Percentiles rank a stretch among this genome's conserved stretches.
Evolutionary conservation across 1,140 invertebrate species (phyloP).

Genomic region (Maniola jurtina): DNA sequence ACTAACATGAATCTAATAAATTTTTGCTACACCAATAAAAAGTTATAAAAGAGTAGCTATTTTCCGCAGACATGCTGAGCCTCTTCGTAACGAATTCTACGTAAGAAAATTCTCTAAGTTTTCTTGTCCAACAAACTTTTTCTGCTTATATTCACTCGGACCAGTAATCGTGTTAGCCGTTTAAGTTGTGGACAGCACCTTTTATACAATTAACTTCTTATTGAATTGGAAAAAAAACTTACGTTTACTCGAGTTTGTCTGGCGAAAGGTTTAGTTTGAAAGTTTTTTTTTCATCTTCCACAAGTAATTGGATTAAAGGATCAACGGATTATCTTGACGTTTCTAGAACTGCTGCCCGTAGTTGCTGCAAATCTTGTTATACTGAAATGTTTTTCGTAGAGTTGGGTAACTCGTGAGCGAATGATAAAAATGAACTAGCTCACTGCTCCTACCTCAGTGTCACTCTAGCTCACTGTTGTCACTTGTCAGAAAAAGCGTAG

Average conservation of each 20-base stretch:
- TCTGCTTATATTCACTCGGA: slow-evolving; percentile 58
- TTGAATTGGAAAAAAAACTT: slow-evolving; percentile 58
- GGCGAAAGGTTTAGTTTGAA: slow-evolving; percentile 29
- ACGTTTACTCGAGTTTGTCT: slow-evolving; percentile 43
- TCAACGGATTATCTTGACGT: slow-evolving; percentile 23
- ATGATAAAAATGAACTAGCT: no score
- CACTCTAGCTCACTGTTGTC: no score
- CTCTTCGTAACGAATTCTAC: neutral
- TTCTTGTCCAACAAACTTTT: slow-evolving; percentile 45
- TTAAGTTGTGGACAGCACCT: slow-evolving; percentile 63
- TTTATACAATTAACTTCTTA: slow-evolving; percentile 65
- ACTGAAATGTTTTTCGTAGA: slow-evolving; percentile 10
- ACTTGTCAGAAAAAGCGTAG: no score
- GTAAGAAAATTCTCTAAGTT: slow-evolving; percentile 42
- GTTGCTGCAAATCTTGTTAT: slow-evolving; percentile 8
- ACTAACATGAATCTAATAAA: no score
- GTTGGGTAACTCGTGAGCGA: no score
- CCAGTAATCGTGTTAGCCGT: slow-evolving; percentile 60
- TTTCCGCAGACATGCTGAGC: no score
- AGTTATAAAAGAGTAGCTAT: no score
- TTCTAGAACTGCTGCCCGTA: slow-evolving; percentile 12
- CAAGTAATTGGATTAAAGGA: slow-evolving; percentile 31
- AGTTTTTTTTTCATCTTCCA: slow-evolving; percentile 38
- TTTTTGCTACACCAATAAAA: no score
- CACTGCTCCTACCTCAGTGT: no score